A percentile compares a stretch with the other conserved stretches of the same genome.
These are phyloP conservation scores for Lutjanus argentimaculatus DNA, from an alignment of 2,797 vertebrate species.

Conservation along the genomic window DNA sequence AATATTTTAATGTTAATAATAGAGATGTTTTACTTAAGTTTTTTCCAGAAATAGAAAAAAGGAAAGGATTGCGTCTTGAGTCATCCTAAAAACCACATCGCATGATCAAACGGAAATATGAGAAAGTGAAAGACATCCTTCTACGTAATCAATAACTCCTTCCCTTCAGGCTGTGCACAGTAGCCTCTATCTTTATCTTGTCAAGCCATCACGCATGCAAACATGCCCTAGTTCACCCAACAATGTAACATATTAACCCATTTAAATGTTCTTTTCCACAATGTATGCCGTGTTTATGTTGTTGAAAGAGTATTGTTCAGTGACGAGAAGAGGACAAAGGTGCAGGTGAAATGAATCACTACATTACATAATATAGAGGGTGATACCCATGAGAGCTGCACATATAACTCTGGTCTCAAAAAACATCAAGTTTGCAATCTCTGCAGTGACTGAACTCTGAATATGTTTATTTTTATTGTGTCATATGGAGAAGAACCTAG, in stretches of 20 bases:
- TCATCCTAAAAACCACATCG: not conserved
- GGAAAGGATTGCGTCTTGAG: not conserved
- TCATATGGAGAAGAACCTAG: too few relatives aligned
- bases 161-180: not conserved
- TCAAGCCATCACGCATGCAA: conserved; percentile 3
- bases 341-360: conserved; percentile 29
- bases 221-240: conserved; percentile 21
- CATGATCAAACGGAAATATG: conserved; percentile 1
- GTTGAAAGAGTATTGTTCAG: conserved; percentile 33
- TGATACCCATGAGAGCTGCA: conserved; percentile 29
- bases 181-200: not conserved
- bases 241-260: conserved; percentile 42
- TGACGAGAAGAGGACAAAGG: conserved; percentile 37
- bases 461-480: too few relatives aligned
- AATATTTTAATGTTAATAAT: not conserved
- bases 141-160: conserved; percentile 2
- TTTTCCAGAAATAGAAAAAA: too few relatives aligned
- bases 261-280: conserved; percentile 29
- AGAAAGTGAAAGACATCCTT: not conserved
- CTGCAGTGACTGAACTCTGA: not conserved
- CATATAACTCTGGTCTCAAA: not conserved
- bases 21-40: too few relatives aligned
- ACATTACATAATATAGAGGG: conserved; percentile 30
- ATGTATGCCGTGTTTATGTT: conserved; percentile 4
- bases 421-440: not conserved